Conservation (phyloP, 30 jellyfish, hydroid and myxozoan genomes). For the Clytia hemisphaerica region DNA sequence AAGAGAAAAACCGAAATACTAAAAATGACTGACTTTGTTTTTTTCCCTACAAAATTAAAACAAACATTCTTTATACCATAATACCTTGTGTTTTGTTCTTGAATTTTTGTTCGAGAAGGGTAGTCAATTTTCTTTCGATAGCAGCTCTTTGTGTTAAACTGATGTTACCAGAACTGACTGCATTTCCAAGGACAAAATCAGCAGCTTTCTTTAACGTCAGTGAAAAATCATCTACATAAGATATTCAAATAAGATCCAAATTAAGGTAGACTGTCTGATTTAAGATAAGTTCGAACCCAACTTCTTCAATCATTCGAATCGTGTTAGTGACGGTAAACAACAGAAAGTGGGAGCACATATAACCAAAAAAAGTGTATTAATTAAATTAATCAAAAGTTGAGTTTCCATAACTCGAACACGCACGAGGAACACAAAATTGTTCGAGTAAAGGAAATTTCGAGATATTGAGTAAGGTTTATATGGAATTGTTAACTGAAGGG, state of each 20-base stretch:
- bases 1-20: no score
- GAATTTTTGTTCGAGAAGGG: slow-evolving; percentile 35
- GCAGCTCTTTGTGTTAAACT: slow-evolving; percentile 50
- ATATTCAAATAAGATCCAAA: background rate
- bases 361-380: background rate
- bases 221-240: slow-evolving; percentile 26
- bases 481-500: no score
- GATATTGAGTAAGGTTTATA: no score
- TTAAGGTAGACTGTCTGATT: background rate
- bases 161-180: slow-evolving; percentile 65
- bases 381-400: background rate
- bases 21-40: no score
- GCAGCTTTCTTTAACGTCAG: slow-evolving; percentile 58
- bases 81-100: slow-evolving; percentile 44
- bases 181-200: slow-evolving; percentile 54
- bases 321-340: background rate
- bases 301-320: background rate
- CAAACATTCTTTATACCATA: no score
- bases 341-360: background rate
- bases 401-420: background rate
- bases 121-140: slow-evolving; percentile 48
- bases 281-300: background rate
- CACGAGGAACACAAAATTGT: background rate
- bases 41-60: no score
- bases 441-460: no score